These are phyloP conservation scores for Hemistola chrysoprasaria DNA, from an alignment of 2,888 invertebrate species.

Conservation along the genomic window DNA sequence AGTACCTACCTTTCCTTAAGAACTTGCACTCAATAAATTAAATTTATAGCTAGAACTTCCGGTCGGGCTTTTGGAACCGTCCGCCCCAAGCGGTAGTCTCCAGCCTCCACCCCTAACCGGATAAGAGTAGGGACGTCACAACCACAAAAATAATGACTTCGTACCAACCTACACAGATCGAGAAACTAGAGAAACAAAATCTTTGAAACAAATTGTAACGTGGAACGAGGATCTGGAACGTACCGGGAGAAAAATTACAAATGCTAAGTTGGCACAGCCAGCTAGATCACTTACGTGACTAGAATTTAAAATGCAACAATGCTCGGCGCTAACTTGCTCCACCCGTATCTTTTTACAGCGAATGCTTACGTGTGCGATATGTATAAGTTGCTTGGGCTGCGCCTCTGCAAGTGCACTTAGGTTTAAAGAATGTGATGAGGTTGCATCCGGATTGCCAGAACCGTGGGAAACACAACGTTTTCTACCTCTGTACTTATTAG, in stretches of 20 bases:
- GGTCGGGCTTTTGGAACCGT: too few relatives aligned
- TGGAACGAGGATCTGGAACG: slow-evolving; percentile 1
- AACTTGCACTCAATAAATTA: too few relatives aligned
- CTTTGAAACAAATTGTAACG: slow-evolving; percentile 6
- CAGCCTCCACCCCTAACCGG: too few relatives aligned
- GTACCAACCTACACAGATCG: too few relatives aligned
- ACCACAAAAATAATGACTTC: too few relatives aligned
- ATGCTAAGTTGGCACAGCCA: slow-evolving; percentile 14
- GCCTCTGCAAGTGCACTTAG: not conserved
- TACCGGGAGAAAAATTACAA: slow-evolving; percentile 17
- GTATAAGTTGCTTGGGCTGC: slow-evolving; percentile 1
- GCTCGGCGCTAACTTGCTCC: slow-evolving; percentile 7
- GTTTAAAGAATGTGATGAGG: not conserved
- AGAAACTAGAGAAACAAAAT: too few relatives aligned
- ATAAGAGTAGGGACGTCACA: too few relatives aligned
- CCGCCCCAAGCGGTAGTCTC: too few relatives aligned
- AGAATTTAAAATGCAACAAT: slow-evolving; percentile 19
- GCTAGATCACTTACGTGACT: slow-evolving; percentile 21
- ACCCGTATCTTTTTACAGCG: slow-evolving; percentile 12
- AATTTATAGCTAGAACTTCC: too few relatives aligned
- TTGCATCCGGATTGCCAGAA: not conserved
- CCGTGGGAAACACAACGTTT: slow-evolving; percentile 1
- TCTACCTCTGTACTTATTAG: too few relatives aligned
- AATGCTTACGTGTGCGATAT: slow-evolving; percentile 11
- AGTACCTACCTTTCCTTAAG: too few relatives aligned